Evolutionary conservation across 92 coral and sea anemone species (phyloP).

Genomic region (Epizoanthus ramosus): DNA sequence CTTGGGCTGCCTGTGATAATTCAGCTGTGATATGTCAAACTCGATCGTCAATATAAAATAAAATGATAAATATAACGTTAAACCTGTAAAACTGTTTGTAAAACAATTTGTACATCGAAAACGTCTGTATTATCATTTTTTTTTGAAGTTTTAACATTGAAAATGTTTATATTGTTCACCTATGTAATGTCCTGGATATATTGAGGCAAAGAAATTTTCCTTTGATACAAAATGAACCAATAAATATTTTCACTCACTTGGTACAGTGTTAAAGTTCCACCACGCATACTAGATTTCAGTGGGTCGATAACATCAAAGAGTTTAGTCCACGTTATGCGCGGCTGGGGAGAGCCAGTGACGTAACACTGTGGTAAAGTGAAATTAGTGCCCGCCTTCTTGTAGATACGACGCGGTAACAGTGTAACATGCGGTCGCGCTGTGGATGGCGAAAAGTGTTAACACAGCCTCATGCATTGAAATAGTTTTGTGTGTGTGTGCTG

Average conservation of each 20-base stretch:
- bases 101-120: too few relatives aligned
- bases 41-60: too few relatives aligned
- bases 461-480: too few relatives aligned
- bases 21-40: too few relatives aligned
- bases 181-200: too few relatives aligned
- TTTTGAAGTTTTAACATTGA: too few relatives aligned
- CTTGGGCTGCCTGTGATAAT: too few relatives aligned
- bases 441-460: neutral
- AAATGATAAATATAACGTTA: too few relatives aligned
- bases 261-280: neutral
- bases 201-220: neutral
- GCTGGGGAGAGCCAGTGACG: slow-evolving; percentile 65
- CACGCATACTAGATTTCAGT: neutral
- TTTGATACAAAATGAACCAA: neutral
- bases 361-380: slow-evolving; percentile 63
- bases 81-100: too few relatives aligned
- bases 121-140: too few relatives aligned
- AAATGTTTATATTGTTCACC: too few relatives aligned
- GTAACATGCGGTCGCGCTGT: slow-evolving; percentile 55
- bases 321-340: slow-evolving; percentile 68
- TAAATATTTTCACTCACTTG: neutral
- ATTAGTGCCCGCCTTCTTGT: slow-evolving; percentile 47
- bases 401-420: slow-evolving; percentile 48
- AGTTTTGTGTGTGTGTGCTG: too few relatives aligned
- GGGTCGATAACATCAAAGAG: slow-evolving; percentile 29